Evolutionary conservation across 1,140 invertebrate genomes (phyloP).

Genomic region (Meloidogyne exigua): DNA sequence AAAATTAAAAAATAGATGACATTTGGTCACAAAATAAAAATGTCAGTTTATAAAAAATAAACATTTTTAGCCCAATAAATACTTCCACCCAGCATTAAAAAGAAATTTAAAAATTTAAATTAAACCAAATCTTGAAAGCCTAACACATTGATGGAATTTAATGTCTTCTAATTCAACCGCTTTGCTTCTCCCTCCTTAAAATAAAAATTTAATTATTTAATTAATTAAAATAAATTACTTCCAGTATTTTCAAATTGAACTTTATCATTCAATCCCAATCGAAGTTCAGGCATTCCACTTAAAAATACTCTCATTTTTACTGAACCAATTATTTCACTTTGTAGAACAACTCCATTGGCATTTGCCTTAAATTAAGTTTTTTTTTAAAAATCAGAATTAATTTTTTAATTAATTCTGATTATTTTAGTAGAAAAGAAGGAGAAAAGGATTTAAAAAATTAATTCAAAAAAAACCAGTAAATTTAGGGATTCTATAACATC

Average conservation of each 20-base stretch:
- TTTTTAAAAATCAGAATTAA: constrained; percentile 16
- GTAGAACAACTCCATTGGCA: constrained; percentile 92
- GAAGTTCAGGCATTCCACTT: constrained; percentile 99
- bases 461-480: constrained; percentile 71
- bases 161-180: constrained; percentile 98
- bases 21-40: no score
- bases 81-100: no score
- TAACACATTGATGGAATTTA: constrained; percentile 98
- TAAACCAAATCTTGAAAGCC: constrained; percentile 80
- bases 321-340: constrained; percentile 96
- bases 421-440: no score
- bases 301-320: constrained; percentile 99
- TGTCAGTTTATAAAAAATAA: no score
- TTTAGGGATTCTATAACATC: constrained; percentile 99
- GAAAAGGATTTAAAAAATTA: no score
- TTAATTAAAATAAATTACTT: constrained; percentile 27
- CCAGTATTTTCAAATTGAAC: constrained; percentile 80
- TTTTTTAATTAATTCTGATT: constrained; percentile 41
- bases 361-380: constrained; percentile 83
- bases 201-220: constrained; percentile 19
- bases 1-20: no score
- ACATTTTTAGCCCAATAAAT: no score
- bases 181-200: constrained; percentile 83
- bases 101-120: background rate
- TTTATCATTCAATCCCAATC: constrained; percentile 96